Base-by-base conservation (phyloP, 2,888 invertebrate genomes). In the Sympetrum striolatum region DNA sequence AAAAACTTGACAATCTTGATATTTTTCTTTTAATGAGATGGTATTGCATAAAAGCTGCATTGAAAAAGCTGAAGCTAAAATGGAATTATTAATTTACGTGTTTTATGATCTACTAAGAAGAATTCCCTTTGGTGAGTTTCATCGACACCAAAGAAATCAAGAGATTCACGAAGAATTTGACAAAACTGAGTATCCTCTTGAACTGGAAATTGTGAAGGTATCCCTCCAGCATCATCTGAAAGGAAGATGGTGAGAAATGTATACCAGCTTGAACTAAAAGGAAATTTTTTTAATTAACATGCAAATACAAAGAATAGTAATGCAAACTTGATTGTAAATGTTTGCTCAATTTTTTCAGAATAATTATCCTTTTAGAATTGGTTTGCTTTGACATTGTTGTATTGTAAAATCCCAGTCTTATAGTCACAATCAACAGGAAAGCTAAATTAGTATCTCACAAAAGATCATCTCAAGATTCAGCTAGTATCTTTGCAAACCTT, bases 161-260 rank as follows among this genome's bases (percentile, higher is more conserved):
- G 94, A 0, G 98, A 98, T 94, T 99, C 99, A 92, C 98, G 96
- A n/a, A 99, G 94, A 92, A 99, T 97, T 93, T 98, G 98, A 92
- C 96, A 96, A 93, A 99, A 99, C 92, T 99, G 98, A 0, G 99
- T 99, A 93, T 99, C 99, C 95, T 99, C 98, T 94, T 99, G 99
- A 5, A 99, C 98, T 0, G 99, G 99, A 94, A 99, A 99, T 93
- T 99, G 99, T 0, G 99, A 98, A 0, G 99, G 99, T 93, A 99
- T 99, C 91, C 98, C 98, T 90, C 98, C 98, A 92, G 98, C 97
- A 92, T 98, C 98, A 91, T 97, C 97, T 96, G 91, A 12, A 92
- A 91, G 2, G 18, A 53, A 53, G 53, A 53, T 18, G 18, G 2
- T 3, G 18, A 3, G 18, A 53, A 91, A 53, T 90, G 73, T 35